Conservation (phyloP, 2,113 vertebrate genomes). For the Oostethus manadensis region DNA sequence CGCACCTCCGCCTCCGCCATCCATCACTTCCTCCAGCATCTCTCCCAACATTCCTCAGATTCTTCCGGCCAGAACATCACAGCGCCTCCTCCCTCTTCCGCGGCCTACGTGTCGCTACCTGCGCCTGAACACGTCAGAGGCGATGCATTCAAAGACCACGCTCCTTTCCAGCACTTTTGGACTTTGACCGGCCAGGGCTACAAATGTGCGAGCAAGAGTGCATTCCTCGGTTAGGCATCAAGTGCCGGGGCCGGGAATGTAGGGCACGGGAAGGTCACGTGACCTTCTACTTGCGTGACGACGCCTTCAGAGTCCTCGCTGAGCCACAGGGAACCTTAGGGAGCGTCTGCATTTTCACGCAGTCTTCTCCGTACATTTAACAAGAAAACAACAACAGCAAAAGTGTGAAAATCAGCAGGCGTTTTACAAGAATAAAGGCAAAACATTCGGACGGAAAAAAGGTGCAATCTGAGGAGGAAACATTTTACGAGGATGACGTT, state of each 20-base stretch:
- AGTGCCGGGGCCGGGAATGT: constrained; percentile 56
- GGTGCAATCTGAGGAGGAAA: no score
- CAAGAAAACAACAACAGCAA: no score
- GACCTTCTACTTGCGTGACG: no score
- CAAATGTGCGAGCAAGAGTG: constrained; percentile 23
- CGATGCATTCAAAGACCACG: constrained; percentile 50
- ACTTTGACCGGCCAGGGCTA: constrained; percentile 35
- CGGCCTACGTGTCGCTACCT: constrained; percentile 52
- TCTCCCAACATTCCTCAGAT: neutral
- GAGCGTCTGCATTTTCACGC: no score
- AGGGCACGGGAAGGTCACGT: neutral
- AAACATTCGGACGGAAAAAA: no score
- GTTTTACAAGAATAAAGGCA: no score
- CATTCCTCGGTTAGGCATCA: constrained; percentile 61
- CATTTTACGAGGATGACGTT: no score
- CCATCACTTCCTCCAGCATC: constrained; percentile 6
- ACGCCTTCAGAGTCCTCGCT: no score
- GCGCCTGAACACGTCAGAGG: constrained; percentile 36
- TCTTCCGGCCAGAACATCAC: constrained; percentile 11
- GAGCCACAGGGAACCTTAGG: no score
- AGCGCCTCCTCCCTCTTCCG: constrained; percentile 13
- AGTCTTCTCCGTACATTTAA: no score
- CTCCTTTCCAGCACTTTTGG: constrained; percentile 5
- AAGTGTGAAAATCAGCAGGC: no score
- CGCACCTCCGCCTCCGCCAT: constrained; percentile 8